Evolutionary conservation across 2,888 invertebrate genomes (phyloP).

Genomic region (Agrochola macilenta): DNA sequence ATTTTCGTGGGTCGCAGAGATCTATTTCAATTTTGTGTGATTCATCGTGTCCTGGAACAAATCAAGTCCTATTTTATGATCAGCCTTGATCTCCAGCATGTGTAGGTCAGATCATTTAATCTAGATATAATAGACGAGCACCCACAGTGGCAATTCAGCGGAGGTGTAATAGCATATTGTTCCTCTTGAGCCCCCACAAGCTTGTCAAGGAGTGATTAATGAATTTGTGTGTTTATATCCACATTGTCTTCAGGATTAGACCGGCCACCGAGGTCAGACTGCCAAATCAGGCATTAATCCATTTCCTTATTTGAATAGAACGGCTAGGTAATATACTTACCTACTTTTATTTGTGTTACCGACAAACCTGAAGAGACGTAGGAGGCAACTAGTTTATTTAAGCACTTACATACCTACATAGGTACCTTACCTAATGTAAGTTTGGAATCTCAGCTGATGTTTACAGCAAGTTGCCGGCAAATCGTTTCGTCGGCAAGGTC

Average conservation of each 20-base stretch:
- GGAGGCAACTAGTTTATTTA: slow-evolving; percentile 52
- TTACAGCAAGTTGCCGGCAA: slow-evolving; percentile 79
- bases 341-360: slow-evolving; percentile 52
- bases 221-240: slow-evolving; percentile 66
- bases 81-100: slow-evolving; percentile 73
- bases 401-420: slow-evolving; percentile 27
- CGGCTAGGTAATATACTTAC: slow-evolving; percentile 56
- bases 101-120: slow-evolving; percentile 82
- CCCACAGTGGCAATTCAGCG: slow-evolving; percentile 77
- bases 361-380: slow-evolving; percentile 55
- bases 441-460: slow-evolving; percentile 82
- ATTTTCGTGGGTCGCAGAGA: slow-evolving; percentile 28
- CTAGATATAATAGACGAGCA: slow-evolving; percentile 76
- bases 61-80: slow-evolving; percentile 33
- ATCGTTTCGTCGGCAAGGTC: slow-evolving; percentile 83
- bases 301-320: slow-evolving; percentile 73
- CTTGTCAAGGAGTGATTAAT: slow-evolving; percentile 71
- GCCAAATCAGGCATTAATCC: slow-evolving; percentile 71
- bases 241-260: slow-evolving; percentile 72
- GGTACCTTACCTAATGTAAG: slow-evolving; percentile 54
- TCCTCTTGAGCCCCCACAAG: slow-evolving; percentile 76
- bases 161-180: slow-evolving; percentile 83
- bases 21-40: slow-evolving; percentile 26
- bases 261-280: slow-evolving; percentile 69
- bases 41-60: slow-evolving; percentile 46